Evolutionary conservation across 2,888 invertebrate species (phyloP), one percentile per base, ranked within the genome.

Genomic region (Mylabris sibirica): DNA sequence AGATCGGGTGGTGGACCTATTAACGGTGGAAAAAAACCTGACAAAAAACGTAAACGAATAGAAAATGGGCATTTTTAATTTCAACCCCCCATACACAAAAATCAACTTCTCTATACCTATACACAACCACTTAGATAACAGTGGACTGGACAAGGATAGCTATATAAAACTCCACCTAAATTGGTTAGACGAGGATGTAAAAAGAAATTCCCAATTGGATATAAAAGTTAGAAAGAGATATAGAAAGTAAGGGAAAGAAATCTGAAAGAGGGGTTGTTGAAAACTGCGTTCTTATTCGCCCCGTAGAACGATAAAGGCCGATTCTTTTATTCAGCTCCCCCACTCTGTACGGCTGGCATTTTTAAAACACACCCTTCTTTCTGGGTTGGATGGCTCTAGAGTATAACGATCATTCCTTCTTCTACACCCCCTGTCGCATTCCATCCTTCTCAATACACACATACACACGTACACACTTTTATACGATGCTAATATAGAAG

Each of bases 261-360:
- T 68, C 57, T 63, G 69, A 74, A 76, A 75, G 77, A 76, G 78
- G 77, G 77, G 76, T 71, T 68, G 76, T 71, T 68, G 75, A 75
- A 76, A 75, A 72, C 72, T 69, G 74, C 72, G 77, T 76, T 76
- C 76, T 78, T 76, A 79, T 79, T 79, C 79, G 79, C 75, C 74
- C 75, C 67, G 74, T 72, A 70, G 68, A 77, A 73, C 74, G 73
- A 75, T 74, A 77, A 76, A 77, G 72, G 70, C 65, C 65, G 66
- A 69, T 79, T 76, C 78, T 78, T 77, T 78, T 71, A 71, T 71
- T 68, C 66, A 65, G 14, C 8, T 14, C 70, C 70, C 75, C 76
- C 49, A 49, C 49, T 49, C 75, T 72, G 70, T 74, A 71, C 63
- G 26, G 65, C 67, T 68, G 67, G 64, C 12, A 75, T 77, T 78